Conservation (phyloP, 2,797 vertebrate genomes). For the Acrossocheilus wenchowensis region DNA sequence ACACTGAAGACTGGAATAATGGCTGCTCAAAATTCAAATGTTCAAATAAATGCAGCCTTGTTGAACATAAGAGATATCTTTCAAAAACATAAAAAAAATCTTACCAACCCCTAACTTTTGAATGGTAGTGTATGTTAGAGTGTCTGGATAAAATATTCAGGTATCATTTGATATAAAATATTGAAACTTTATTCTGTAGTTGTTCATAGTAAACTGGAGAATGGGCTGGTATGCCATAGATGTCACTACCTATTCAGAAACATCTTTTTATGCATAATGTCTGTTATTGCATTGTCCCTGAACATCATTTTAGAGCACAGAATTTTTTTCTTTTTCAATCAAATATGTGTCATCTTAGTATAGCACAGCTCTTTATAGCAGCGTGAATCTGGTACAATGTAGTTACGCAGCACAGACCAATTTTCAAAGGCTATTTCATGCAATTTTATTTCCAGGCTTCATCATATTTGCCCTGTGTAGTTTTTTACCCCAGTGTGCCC, state of each 20-base stretch:
- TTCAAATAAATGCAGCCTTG: neutral
- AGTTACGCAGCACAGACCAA: neutral
- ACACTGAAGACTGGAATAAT: neutral
- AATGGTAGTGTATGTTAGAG: neutral
- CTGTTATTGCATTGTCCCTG: neutral
- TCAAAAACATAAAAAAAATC: neutral
- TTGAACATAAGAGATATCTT: neutral
- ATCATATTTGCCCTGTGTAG: slow-evolving; percentile 34
- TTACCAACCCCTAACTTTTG: neutral
- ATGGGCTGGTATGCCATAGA: neutral
- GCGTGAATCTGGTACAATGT: slow-evolving; percentile 14
- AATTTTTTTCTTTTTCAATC: neutral
- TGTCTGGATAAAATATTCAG: neutral
- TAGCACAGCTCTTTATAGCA: slow-evolving; percentile 2
- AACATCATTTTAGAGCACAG: neutral
- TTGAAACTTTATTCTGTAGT: neutral
- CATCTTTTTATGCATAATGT: neutral
- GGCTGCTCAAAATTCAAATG: neutral
- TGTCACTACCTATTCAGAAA: neutral
- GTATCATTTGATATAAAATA: neutral
- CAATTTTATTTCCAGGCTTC: neutral
- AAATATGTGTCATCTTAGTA: slow-evolving; percentile 20
- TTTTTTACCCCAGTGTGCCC: slow-evolving; percentile 35
- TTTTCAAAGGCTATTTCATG: slow-evolving; percentile 9
- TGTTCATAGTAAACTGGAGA: neutral